phyloP scores from a whole-genome alignment of 35 echinoderm and acorn worm genomes.

The Lytechinus variegatus region DNA sequence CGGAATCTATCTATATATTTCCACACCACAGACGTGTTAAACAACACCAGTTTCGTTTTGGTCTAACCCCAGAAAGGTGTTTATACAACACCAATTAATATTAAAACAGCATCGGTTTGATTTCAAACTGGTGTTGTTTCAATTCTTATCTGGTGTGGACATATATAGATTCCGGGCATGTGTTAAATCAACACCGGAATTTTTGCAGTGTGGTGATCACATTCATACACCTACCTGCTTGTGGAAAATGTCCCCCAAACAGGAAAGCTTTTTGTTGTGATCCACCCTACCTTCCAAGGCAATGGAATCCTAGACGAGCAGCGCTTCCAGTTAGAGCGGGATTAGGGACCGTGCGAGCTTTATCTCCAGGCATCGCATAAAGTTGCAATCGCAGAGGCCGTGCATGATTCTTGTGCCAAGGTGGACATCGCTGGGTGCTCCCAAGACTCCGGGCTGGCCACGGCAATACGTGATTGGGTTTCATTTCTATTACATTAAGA shows the following conservation, averaged over 20 bases:
- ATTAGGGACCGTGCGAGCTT: background rate
- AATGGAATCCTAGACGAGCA: background rate
- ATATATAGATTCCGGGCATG: too few species aligned
- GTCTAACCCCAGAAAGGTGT: too few species aligned
- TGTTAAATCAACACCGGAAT: too few species aligned
- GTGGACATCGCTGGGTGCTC: background rate
- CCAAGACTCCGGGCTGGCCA: background rate
- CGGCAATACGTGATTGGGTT: slow-evolving; percentile 7
- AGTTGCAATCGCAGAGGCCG: background rate
- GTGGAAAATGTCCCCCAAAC: background rate
- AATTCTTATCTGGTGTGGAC: too few species aligned
- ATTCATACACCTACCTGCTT: background rate
- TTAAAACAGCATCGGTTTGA: too few species aligned
- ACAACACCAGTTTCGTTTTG: too few species aligned
- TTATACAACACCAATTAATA: too few species aligned
- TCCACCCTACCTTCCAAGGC: background rate
- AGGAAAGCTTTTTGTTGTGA: background rate
- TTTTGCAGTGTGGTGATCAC: too few species aligned
- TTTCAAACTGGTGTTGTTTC: too few species aligned
- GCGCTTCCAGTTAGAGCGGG: background rate
- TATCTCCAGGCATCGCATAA: background rate
- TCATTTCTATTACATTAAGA: slow-evolving; percentile 40
- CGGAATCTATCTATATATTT: too few species aligned
- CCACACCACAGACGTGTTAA: too few species aligned
- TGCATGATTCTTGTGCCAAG: background rate